Percentiles rank a stretch among this genome's conserved stretches.
These are phyloP conservation scores for Halichoerus grypus DNA, from an alignment of 2,113 vertebrate species.

Conservation along the genomic window DNA sequence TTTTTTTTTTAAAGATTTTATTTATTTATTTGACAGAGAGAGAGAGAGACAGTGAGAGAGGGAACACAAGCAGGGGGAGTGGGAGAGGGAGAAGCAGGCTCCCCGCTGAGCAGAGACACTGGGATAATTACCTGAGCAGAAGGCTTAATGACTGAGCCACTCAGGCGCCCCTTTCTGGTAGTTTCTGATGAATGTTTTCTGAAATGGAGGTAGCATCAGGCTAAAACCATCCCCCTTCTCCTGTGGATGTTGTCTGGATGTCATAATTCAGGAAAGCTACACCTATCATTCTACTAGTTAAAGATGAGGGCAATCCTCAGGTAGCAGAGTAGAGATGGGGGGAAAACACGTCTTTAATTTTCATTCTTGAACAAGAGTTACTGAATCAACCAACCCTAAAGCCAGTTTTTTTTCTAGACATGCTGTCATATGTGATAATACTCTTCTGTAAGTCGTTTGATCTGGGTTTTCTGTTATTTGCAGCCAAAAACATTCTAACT, in stretches of 20 bases:
- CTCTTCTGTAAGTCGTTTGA: too few relatives aligned
- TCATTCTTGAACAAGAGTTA: not conserved
- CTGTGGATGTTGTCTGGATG: not conserved
- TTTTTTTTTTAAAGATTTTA: too few relatives aligned
- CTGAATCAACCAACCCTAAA: not conserved
- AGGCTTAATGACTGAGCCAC: too few relatives aligned
- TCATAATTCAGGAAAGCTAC: not conserved
- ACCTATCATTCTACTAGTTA: not conserved
- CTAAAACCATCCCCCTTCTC: not conserved
- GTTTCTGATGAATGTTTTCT: not conserved
- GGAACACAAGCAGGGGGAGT: too few relatives aligned
- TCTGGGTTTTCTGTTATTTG: not conserved
- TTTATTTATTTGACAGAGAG: too few relatives aligned
- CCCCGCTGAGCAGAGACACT: too few relatives aligned
- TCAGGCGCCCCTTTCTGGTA: not conserved
- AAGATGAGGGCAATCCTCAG: not conserved
- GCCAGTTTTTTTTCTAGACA: not conserved
- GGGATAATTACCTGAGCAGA: too few relatives aligned
- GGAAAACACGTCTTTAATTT: not conserved
- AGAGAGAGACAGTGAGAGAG: too few relatives aligned
- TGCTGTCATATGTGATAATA: not conserved
- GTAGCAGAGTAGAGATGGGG: not conserved
- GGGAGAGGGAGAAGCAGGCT: too few relatives aligned
- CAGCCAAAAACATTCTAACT: not conserved
- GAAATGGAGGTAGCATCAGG: too few relatives aligned